Evolutionary conservation across 2,888 invertebrate genomes (phyloP).

Genomic region (Horisme vitalbata): DNA sequence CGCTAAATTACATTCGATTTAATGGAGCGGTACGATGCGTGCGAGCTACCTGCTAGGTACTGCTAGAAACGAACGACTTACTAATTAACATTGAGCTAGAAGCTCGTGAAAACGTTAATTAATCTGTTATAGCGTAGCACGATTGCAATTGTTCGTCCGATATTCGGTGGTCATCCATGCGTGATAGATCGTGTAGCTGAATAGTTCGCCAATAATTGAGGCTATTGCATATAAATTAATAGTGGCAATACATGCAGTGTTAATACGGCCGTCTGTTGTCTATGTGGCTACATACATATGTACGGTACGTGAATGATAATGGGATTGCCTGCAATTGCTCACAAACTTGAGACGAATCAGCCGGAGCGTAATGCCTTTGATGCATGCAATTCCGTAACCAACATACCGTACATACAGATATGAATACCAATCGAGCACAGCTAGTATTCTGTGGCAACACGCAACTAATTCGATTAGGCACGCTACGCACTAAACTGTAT

Average conservation of each 20-base stretch:
- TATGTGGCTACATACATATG: constrained; percentile 43
- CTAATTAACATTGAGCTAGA: constrained; percentile 34
- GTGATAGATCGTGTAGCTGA: constrained; percentile 48
- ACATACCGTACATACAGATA: constrained; percentile 35
- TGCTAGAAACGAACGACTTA: constrained; percentile 24
- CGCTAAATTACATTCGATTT: constrained; percentile 39
- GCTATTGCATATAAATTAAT: constrained; percentile 79
- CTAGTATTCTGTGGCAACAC: constrained; percentile 14
- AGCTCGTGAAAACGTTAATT: constrained; percentile 40
- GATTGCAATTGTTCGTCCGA: constrained; percentile 43
- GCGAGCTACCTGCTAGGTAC: constrained; percentile 18
- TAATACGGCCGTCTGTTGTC: constrained; percentile 53
- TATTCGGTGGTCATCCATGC: constrained; percentile 40
- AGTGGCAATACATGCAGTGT: constrained; percentile 63
- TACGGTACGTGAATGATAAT: constrained; percentile 61
- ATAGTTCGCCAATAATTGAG: constrained; percentile 68
- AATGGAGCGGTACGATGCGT: constrained; percentile 21
- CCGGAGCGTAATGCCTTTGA: constrained; percentile 67
- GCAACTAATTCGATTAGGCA: constrained; percentile 29
- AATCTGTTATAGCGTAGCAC: constrained; percentile 39
- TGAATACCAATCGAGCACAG: constrained; percentile 33
- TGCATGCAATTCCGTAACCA: constrained; percentile 51
- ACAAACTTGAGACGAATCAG: constrained; percentile 68
- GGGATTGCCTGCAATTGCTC: constrained; percentile 69
- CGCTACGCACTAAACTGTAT: constrained; percentile 21